phyloP scores from a whole-genome alignment of 2,113 vertebrate genomes.

The Zeus faber region DNA sequence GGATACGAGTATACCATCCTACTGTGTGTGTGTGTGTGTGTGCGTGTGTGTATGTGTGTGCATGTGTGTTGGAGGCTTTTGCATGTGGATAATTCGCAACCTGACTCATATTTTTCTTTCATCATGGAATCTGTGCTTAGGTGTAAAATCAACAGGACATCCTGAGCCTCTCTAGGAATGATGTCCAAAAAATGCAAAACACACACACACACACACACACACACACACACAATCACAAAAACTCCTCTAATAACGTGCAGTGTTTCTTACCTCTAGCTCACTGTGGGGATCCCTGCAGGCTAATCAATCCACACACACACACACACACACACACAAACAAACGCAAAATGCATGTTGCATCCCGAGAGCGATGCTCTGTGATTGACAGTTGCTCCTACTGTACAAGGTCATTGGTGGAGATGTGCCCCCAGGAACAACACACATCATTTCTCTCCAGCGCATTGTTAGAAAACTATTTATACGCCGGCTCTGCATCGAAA shows the following conservation, averaged over 20 bases:
- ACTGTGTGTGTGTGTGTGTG: constrained; percentile 1
- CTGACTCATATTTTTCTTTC: neutral
- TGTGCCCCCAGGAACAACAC: constrained; percentile 29
- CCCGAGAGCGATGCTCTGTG: constrained; percentile 14
- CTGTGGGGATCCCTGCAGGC: constrained; percentile 22
- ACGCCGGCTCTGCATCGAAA: constrained; percentile 21
- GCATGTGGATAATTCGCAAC: neutral
- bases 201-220: neutral
- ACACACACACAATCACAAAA: neutral
- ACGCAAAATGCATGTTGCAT: neutral
- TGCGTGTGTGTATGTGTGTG: constrained; percentile 3
- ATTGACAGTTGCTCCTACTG: constrained; percentile 45
- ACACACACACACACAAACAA: constrained; percentile 6
- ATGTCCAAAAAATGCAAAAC: no score
- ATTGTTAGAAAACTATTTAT: constrained; percentile 29
- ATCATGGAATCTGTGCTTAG: no score
- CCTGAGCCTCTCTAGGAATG: no score
- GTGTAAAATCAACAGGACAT: no score
- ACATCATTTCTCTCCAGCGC: constrained; percentile 27
- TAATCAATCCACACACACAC: constrained; percentile 8
- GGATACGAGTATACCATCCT: no score
- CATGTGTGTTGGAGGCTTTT: neutral
- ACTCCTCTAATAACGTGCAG: constrained; percentile 2
- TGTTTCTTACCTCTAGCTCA: constrained; percentile 9
- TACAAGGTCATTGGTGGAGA: constrained; percentile 26